phyloP scores from a whole-genome alignment of 2,113 vertebrate species.

The Stomatorhinus ivindoensis region DNA sequence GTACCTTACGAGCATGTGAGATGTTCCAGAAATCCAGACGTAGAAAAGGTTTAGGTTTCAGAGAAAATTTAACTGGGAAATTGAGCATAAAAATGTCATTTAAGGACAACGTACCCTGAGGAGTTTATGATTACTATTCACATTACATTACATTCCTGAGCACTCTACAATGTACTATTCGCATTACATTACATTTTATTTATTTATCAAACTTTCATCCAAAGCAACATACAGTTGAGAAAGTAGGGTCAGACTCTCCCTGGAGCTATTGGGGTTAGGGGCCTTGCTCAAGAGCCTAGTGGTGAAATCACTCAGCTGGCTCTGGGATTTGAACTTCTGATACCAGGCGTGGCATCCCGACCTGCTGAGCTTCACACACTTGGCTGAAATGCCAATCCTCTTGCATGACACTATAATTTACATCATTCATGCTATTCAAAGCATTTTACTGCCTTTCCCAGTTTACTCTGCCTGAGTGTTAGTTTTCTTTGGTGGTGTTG shows the following conservation, averaged over 20 bases:
- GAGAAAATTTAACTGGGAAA: neutral
- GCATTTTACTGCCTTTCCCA: neutral
- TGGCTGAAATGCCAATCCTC: neutral
- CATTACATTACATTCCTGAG: neutral
- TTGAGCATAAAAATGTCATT: neutral
- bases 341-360: neutral
- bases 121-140: neutral
- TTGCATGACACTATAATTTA: neutral
- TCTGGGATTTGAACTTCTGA: neutral
- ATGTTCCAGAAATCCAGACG: neutral
- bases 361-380: neutral
- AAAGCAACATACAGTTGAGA: neutral
- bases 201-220: neutral
- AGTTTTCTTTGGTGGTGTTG: neutral
- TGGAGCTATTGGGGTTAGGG: neutral
- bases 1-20: neutral
- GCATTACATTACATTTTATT: neutral
- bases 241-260: neutral
- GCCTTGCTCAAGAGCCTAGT: neutral
- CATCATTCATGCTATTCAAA: neutral
- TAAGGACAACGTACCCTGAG: neutral
- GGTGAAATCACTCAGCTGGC: neutral
- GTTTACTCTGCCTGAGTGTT: neutral
- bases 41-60: neutral
- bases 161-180: no score